Percentiles rank a stretch among this genome's conserved stretches.
These are phyloP conservation scores for Byasa hedistus DNA, from an alignment of 2,888 invertebrate genomes.

Conservation along the genomic window DNA sequence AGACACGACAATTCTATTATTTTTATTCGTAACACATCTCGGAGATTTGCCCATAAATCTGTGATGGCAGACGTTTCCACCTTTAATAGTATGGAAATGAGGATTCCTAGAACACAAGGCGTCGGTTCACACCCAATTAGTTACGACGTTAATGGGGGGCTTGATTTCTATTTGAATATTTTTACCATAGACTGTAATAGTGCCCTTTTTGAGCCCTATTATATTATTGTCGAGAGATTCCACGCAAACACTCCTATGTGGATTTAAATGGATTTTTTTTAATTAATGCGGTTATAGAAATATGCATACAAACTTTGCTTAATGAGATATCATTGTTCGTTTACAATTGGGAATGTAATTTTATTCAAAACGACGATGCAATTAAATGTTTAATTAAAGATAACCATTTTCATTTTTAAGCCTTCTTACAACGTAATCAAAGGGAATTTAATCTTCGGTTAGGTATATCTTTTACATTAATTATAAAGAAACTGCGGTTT, in stretches of 20 bases:
- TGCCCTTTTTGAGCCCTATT: slow-evolving; percentile 29
- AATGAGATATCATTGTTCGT: slow-evolving; percentile 20
- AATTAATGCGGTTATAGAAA: slow-evolving; percentile 25
- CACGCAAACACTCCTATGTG: slow-evolving; percentile 23
- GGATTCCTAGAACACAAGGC: slow-evolving; percentile 60
- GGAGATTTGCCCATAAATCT: slow-evolving; percentile 75
- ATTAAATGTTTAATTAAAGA: slow-evolving; percentile 4
- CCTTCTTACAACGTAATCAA: background rate
- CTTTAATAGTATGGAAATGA: slow-evolving; percentile 51
- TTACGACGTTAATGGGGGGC: slow-evolving; percentile 49
- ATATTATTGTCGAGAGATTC: slow-evolving; percentile 25
- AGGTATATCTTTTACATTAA: background rate
- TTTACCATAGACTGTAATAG: slow-evolving; percentile 30
- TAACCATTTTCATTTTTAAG: background rate
- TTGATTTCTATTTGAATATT: slow-evolving; percentile 47
- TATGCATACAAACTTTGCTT: slow-evolving; percentile 17
- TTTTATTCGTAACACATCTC: slow-evolving; percentile 79
- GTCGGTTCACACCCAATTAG: slow-evolving; percentile 62
- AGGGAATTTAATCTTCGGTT: background rate
- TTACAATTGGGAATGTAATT: slow-evolving; percentile 6
- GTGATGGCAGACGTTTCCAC: slow-evolving; percentile 57
- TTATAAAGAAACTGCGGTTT: background rate
- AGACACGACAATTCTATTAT: slow-evolving; percentile 80
- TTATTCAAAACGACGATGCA: background rate
- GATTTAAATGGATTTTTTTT: slow-evolving; percentile 22